A percentile compares a stretch with the other conserved stretches of the same genome.
These are phyloP conservation scores for Alitta virens DNA, from an alignment of 2,888 invertebrate species.

Conservation along the genomic window DNA sequence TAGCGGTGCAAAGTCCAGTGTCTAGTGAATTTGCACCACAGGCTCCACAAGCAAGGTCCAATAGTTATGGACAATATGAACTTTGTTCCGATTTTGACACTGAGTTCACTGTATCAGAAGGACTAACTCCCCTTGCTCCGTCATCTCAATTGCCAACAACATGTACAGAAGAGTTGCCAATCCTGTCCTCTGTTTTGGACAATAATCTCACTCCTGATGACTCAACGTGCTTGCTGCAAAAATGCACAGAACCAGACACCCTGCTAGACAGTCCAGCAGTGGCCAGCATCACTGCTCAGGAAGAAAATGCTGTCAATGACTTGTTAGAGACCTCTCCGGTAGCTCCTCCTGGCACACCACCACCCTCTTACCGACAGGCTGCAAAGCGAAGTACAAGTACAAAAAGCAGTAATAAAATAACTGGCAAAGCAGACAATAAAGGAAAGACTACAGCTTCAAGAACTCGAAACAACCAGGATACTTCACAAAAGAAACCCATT, in stretches of 20 bases:
- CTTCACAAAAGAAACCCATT: too few relatives aligned
- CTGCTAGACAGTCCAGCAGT: neutral
- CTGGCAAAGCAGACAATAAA: too few relatives aligned
- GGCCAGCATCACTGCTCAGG: neutral
- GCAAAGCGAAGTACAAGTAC: too few relatives aligned
- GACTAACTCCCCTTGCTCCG: neutral
- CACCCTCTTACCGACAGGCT: slow-evolving; percentile 14
- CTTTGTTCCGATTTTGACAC: neutral
- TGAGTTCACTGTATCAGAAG: neutral
- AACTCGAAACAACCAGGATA: too few relatives aligned
- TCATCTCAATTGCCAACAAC: slow-evolving; percentile 2
- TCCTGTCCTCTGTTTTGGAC: neutral
- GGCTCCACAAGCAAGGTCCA: neutral
- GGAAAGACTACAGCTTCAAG: too few relatives aligned
- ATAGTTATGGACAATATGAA: slow-evolving; percentile 9
- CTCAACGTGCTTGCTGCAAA: too few relatives aligned
- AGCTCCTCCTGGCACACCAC: slow-evolving; percentile 12
- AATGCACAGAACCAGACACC: too few relatives aligned
- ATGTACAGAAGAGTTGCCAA: neutral
- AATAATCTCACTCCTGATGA: too few relatives aligned
- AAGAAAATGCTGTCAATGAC: neutral
- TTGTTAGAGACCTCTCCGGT: neutral
- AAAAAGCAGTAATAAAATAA: too few relatives aligned
- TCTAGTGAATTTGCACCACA: slow-evolving; percentile 1
- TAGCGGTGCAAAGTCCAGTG: slow-evolving; percentile 5